A percentile compares a stretch with the other conserved stretches of the same genome.
phyloP scores from a whole-genome alignment of 2,797 vertebrate genomes.

The Pampus argenteus region DNA sequence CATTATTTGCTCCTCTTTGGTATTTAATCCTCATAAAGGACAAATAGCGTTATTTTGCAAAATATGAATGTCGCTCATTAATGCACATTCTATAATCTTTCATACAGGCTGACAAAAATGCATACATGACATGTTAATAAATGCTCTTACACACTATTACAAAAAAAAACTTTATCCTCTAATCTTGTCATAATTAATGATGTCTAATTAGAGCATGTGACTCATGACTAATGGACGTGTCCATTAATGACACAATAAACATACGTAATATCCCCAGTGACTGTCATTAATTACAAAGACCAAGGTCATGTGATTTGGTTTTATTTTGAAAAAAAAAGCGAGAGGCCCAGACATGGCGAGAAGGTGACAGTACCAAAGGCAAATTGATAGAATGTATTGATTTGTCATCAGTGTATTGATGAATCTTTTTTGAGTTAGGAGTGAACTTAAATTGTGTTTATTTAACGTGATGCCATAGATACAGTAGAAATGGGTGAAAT shows the following conservation, averaged over 20 bases:
- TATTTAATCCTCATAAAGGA: constrained; percentile 45
- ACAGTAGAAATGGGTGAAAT: constrained; percentile 32
- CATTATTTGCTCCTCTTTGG: constrained; percentile 45
- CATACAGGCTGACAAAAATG: constrained; percentile 15
- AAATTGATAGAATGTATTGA: background rate
- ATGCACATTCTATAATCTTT: constrained; percentile 16
- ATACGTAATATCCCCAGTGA: constrained; percentile 49
- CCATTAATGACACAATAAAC: constrained; percentile 77
- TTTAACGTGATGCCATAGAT: background rate
- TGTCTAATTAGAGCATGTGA: constrained; percentile 68
- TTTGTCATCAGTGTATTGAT: background rate
- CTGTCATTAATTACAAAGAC: constrained; percentile 75
- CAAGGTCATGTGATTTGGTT: constrained; percentile 66
- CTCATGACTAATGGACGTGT: constrained; percentile 75
- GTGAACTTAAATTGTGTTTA: background rate
- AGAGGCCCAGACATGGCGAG: background rate
- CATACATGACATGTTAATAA: constrained; percentile 31
- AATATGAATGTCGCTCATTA: constrained; percentile 1
- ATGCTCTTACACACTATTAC: constrained; percentile 32
- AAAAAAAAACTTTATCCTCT: constrained; percentile 59
- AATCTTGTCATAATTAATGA: constrained; percentile 78
- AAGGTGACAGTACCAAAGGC: background rate
- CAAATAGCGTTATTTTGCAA: constrained; percentile 13
- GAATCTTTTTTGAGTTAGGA: background rate
- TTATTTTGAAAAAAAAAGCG: constrained; percentile 36